Base-by-base conservation (phyloP, 2,888 invertebrate species). In the Lathronympha strigana region DNA sequence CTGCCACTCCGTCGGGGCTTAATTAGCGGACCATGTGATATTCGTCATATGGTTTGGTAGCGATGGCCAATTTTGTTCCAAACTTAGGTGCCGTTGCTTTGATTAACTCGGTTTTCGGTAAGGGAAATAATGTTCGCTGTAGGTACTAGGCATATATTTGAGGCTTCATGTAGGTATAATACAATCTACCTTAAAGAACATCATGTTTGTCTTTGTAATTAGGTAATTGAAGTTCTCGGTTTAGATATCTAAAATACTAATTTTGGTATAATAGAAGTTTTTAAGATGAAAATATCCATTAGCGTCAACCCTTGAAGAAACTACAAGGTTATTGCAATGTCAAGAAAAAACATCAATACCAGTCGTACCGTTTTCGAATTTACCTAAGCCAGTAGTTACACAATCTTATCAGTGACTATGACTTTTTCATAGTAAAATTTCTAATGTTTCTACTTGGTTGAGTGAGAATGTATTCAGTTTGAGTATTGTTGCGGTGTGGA, bases 401-500 rank as follows among this genome's bases (percentile, higher is more conserved):
- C 45, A 60, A 53, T 51, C 23, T n/a, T 43, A 36, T 45, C 28
- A 11, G 15, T 25, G 36, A 58, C 25, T 45, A 63, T 47, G 23
- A 47, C 13, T 47, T 47, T 23, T 53, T 21, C 17, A 1, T 50
- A 15, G 50, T 51, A 51, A 47, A 23, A 47, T 47, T 47, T 51
- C 31, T 51, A 28, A 28, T 17, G 53, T 25, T 60, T 45, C 31
- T 57, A 43, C 49, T 47, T 47, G 21, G 17, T 64, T 71, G 66
- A 72, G n/a, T n/a, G n/a, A n/a, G n/a, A 72, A 74, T 70, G 63
- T 73, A 79, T 76, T 72, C 76, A 72, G 67, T 67, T 67, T 72
- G 76, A 73, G 76, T 77, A 76, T 69, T 67, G 71, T 72, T 73
- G 72, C 58, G 21, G 23, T 50, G 45, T 23, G 19, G 17, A 38